Evolutionary conservation across 2,113 vertebrate species (phyloP).

Genomic region (Uropsilus gracilis): DNA sequence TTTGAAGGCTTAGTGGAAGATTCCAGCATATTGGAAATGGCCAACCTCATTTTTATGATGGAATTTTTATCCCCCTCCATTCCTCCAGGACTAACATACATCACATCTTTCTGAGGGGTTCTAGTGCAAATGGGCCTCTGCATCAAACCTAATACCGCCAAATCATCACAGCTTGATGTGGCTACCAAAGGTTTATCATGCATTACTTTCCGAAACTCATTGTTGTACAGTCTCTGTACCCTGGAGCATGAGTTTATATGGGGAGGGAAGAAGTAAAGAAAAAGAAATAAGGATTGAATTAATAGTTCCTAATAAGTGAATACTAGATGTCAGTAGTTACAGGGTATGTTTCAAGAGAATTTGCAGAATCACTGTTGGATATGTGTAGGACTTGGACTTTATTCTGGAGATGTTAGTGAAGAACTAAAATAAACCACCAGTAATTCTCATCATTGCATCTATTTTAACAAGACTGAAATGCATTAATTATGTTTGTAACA

Average conservation of each 20-base stretch:
- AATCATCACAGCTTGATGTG: not conserved
- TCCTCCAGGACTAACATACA: not conserved
- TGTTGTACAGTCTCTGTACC: not conserved
- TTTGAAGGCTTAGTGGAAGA: not conserved
- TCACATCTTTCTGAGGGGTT: not conserved
- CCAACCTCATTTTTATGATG: not conserved
- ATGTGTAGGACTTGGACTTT: not conserved
- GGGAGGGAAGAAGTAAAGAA: not conserved
- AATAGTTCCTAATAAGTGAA: constrained; percentile 39
- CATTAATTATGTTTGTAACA: constrained; percentile 61
- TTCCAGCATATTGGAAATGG: not conserved
- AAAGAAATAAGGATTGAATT: not conserved
- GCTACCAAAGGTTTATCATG: not conserved
- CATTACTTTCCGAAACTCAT: not conserved
- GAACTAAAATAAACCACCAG: not conserved
- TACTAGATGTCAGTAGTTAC: not conserved
- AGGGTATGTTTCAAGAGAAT: not conserved
- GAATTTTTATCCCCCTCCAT: constrained; percentile 13
- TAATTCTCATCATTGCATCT: not conserved
- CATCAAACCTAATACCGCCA: not conserved
- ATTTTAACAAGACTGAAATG: constrained; percentile 26
- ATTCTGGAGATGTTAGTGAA: not conserved
- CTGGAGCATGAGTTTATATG: not conserved
- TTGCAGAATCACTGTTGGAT: not conserved
- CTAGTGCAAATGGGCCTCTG: not conserved